phyloP scores from a whole-genome alignment of 2,888 invertebrate genomes.

The Cerceris rybyensis region DNA sequence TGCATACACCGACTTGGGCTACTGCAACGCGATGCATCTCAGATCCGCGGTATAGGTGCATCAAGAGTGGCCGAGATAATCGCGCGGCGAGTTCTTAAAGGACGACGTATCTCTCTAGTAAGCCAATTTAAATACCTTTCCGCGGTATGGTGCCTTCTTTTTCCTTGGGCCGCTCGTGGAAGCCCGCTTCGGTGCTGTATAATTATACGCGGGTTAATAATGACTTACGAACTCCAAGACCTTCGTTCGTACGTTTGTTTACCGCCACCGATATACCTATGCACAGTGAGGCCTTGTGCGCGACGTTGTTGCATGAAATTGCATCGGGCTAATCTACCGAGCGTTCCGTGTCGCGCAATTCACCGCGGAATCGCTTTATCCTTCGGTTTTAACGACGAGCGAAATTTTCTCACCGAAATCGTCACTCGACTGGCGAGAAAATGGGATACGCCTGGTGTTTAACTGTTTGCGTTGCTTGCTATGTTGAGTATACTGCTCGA shows the following conservation, averaged over 20 bases:
- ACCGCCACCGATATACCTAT: constrained; percentile 53
- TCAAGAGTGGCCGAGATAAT: constrained; percentile 62
- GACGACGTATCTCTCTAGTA: constrained; percentile 52
- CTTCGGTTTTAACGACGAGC: too few species aligned
- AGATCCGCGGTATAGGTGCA: constrained; percentile 21
- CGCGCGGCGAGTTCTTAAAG: constrained; percentile 63
- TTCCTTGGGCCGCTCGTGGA: constrained; percentile 34
- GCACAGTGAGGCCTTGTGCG: constrained; percentile 29
- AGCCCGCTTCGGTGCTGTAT: constrained; percentile 49
- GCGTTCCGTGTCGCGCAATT: constrained; percentile 29
- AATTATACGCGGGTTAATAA: constrained; percentile 70
- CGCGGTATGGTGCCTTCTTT: constrained; percentile 53
- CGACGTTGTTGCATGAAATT: constrained; percentile 57
- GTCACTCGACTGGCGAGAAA: too few species aligned
- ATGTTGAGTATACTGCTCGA: too few species aligned
- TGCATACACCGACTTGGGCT: constrained; percentile 22
- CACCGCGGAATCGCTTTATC: constrained; percentile 21
- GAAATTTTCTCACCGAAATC: neutral
- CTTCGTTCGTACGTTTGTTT: constrained; percentile 60
- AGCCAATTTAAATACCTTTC: constrained; percentile 70
- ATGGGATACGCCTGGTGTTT: neutral
- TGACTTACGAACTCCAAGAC: constrained; percentile 64
- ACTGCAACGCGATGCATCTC: too few species aligned
- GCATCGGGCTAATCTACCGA: constrained; percentile 56
- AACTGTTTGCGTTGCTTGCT: too few species aligned